A percentile compares a stretch with the other conserved stretches of the same genome.
Conservation (phyloP, 2,113 vertebrate species). For the Hemibagrus wyckioides region DNA sequence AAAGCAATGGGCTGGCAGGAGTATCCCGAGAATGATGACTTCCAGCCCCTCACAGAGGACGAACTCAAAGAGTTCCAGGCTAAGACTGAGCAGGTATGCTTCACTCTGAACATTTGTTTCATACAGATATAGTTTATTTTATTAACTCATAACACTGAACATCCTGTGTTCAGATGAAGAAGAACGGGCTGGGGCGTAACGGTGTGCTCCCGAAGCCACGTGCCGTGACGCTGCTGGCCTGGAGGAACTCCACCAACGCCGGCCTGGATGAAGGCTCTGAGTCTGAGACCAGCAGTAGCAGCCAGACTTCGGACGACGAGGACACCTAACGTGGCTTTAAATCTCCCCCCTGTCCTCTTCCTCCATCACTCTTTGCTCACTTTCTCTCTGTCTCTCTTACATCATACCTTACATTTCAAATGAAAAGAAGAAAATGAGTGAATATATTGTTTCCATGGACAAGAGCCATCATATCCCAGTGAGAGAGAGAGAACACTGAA, state of each 20-base stretch:
- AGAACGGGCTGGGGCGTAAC: constrained; percentile 89
- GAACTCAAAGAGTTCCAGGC: constrained; percentile 97
- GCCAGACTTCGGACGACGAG: constrained; percentile 92
- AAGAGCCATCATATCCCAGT: constrained; percentile 94
- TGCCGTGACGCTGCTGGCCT: constrained; percentile 84
- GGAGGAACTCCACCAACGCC: constrained; percentile 89
- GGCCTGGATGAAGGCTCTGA: constrained; percentile 88
- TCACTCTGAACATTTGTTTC: neutral
- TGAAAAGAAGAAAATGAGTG: constrained; percentile 34
- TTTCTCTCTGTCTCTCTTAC: constrained; percentile 68
- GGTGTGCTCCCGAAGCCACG: constrained; percentile 84
- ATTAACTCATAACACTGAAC: neutral
- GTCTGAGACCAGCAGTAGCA: constrained; percentile 93
- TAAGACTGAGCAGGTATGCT: constrained; percentile 92
- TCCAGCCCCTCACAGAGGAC: constrained; percentile 95
- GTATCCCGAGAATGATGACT: constrained; percentile 98
- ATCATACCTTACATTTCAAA: constrained; percentile 69
- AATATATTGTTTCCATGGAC: constrained; percentile 79
- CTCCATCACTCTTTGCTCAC: constrained; percentile 59
- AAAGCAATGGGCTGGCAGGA: constrained; percentile 99
- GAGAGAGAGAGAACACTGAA: constrained; percentile 74
- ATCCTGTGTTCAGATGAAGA: constrained; percentile 81
- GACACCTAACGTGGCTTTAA: constrained; percentile 87
- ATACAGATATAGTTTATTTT: neutral
- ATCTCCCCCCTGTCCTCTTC: constrained; percentile 56